phyloP scores from a whole-genome alignment of 2,888 invertebrate genomes.

The Aromia moschata region DNA sequence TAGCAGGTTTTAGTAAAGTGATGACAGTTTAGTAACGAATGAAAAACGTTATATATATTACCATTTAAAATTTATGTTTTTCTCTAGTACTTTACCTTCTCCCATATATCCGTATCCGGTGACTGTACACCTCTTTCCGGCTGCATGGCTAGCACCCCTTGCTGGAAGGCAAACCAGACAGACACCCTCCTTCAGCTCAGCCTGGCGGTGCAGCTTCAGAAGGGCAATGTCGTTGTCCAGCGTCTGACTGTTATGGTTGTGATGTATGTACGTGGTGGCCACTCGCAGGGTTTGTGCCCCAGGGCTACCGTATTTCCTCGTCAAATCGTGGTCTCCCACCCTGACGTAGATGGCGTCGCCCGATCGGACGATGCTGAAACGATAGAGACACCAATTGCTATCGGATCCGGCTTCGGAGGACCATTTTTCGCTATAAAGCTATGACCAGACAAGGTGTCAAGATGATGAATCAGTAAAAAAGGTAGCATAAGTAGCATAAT shows the following conservation, averaged over 20 bases:
- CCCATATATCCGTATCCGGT: conserved; percentile 97
- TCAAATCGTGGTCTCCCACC: conserved; percentile 92
- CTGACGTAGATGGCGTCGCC: conserved; percentile 94
- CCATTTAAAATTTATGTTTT: too few relatives aligned
- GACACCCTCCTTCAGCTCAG: conserved; percentile 85
- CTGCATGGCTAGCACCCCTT: conserved; percentile 86
- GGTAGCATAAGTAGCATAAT: too few relatives aligned
- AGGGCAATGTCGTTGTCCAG: conserved; percentile 94
- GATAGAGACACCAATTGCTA: too few relatives aligned
- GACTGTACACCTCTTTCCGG: conserved; percentile 90
- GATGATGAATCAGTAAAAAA: too few relatives aligned
- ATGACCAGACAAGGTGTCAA: too few relatives aligned
- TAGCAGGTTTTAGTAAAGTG: too few relatives aligned
- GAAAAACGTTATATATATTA: too few relatives aligned
- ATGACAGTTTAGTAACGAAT: too few relatives aligned
- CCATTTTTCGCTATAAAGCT: too few relatives aligned
- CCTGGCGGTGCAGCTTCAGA: conserved; percentile 87
- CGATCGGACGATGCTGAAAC: conserved; percentile 86
- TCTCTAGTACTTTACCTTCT: too few relatives aligned
- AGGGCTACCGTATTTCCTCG: conserved; percentile 88
- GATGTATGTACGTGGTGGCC: conserved; percentile 93
- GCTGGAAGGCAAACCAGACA: conserved; percentile 90
- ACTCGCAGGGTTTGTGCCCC: conserved; percentile 91
- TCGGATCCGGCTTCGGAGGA: too few relatives aligned
- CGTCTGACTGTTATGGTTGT: conserved; percentile 95